Evolutionary conservation across 2,888 invertebrate genomes (phyloP), one percentile per base, ranked within the genome.

Genomic region (Horisme vitalbata): DNA sequence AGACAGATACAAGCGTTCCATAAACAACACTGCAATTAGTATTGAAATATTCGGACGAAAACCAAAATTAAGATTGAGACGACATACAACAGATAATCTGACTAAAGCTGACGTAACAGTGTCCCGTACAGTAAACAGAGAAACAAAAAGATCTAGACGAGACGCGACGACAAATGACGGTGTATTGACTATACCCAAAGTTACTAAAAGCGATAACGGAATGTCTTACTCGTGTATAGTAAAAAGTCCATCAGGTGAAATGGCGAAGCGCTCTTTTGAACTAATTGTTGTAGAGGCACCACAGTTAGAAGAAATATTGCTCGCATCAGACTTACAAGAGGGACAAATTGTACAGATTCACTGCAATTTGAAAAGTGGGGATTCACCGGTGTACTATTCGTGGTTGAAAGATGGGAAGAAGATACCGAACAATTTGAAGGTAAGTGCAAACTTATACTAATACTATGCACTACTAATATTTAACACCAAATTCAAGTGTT

Each of bases 321-420:
- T 97, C 67, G 95, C 96, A 0, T 90, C 93, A 47, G 95, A 94
- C 74, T 89, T 96, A 10, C 95, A 95, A 81, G 94, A 97, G 87
- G 95, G 95, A 32, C 94, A 96, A 72, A 91, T 96, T 60, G 95
- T 95, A 45, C 94, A 96, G 77, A 95, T 96, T 57, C 94, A 96
- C 47, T 96, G 95, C 74, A 94, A 94, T 61, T 91, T 96, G 43
- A 95, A 94, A 59, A 91, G 93, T 43, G 94, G 94, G 8, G 94
- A 94, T 73, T 92, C 93, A 53, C 94, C 94, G 2, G 93, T 94
- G 35, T 93, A 93, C 77, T 94, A 93, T 62, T 91, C 92, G 5
- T 94, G 94, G 94, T 83, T 92, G 65, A 94, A 94, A 65, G 93
- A 94, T 73, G 92, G 92, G 32, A 91, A 90, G 71, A 92, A 92